phyloP scores from a whole-genome alignment of 2,113 vertebrate species.

The Chaetura pelagica region DNA sequence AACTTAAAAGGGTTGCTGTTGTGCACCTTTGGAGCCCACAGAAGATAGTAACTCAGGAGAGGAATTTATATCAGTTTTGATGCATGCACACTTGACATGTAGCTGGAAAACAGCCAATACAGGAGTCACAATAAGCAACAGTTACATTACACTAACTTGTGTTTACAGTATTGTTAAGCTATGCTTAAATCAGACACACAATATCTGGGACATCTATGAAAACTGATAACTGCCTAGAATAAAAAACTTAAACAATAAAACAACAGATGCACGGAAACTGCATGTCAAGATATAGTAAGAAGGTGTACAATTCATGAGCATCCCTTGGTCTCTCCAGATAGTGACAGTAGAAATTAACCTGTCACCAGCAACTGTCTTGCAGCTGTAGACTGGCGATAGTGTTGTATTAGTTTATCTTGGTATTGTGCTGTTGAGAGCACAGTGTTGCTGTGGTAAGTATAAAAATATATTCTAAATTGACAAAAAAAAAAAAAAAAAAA shows the following conservation, averaged over 20 bases:
- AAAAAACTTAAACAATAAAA: background rate
- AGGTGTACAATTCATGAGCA: background rate
- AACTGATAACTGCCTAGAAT: background rate
- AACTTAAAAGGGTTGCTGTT: background rate
- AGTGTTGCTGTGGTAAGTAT: background rate
- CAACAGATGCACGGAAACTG: background rate
- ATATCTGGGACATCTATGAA: background rate
- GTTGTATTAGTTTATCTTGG: background rate
- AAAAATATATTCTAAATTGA: background rate
- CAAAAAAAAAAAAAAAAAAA: background rate
- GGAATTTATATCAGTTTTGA: background rate
- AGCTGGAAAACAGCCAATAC: background rate
- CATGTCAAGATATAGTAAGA: background rate
- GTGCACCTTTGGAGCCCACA: background rate
- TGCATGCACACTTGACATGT: background rate
- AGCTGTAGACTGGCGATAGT: background rate
- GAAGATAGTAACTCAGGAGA: background rate
- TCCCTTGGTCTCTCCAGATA: background rate
- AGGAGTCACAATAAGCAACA: background rate
- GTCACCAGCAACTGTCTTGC: background rate
- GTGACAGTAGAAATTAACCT: background rate
- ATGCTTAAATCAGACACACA: background rate
- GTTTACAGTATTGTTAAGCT: background rate
- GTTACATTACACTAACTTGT: background rate
- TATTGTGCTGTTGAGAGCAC: background rate